These are phyloP conservation scores for Schmidtea mediterranea DNA, from an alignment of 1,140 invertebrate genomes.

Conservation along the genomic window DNA sequence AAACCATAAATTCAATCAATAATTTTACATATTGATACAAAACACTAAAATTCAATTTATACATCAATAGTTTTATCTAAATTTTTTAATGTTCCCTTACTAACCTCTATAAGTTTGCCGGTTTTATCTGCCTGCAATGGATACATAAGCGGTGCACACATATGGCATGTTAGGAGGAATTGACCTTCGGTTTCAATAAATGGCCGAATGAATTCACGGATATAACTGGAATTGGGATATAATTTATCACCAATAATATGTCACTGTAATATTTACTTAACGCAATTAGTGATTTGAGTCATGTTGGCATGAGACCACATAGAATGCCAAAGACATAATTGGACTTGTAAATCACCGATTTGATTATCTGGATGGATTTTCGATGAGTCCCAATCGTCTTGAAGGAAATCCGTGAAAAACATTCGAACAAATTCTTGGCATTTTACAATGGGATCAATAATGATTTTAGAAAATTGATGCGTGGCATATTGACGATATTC, in stretches of 20 bases:
- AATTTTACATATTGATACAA: background rate
- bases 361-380: too few relatives aligned
- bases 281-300: background rate
- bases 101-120: background rate
- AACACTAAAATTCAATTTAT: background rate
- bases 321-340: slow-evolving; percentile 1
- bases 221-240: background rate
- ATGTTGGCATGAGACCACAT: slow-evolving; percentile 1
- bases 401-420: too few relatives aligned
- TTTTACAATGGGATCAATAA: too few relatives aligned
- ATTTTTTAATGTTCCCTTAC: background rate
- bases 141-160: background rate
- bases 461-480: too few relatives aligned
- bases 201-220: background rate
- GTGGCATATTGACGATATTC: too few relatives aligned
- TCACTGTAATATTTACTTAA: slow-evolving; percentile 2
- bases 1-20: too few relatives aligned
- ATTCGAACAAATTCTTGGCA: too few relatives aligned
- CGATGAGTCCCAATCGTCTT: too few relatives aligned
- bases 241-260: too few relatives aligned
- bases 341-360: too few relatives aligned
- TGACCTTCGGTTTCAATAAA: background rate
- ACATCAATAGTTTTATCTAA: background rate
- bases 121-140: background rate
- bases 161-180: background rate